These are phyloP conservation scores for Melanchra persicariae DNA, from an alignment of 2,888 invertebrate genomes.

Conservation along the genomic window DNA sequence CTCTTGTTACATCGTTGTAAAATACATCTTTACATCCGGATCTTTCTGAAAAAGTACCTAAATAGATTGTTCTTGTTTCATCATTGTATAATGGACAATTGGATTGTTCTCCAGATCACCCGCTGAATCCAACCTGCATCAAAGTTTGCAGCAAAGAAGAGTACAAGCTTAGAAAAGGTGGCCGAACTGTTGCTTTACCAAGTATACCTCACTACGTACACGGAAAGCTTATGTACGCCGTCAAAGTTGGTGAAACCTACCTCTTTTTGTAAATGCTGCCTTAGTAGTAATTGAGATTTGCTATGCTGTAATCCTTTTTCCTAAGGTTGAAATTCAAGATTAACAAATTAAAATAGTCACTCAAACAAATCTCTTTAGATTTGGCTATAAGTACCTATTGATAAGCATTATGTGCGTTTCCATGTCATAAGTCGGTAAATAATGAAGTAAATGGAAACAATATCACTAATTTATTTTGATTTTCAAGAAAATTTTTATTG, in stretches of 20 bases:
- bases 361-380: neutral
- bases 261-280: constrained; percentile 46
- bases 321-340: constrained; percentile 43
- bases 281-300: constrained; percentile 65
- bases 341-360: neutral
- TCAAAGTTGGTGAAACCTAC: constrained; percentile 80
- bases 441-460: neutral
- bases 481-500: no score
- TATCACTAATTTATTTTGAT: no score
- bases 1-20: neutral
- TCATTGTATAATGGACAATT: neutral
- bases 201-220: constrained; percentile 80
- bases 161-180: constrained; percentile 76
- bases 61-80: neutral
- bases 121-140: constrained; percentile 84
- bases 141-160: constrained; percentile 86
- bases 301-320: constrained; percentile 57
- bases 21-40: no score
- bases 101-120: constrained; percentile 74
- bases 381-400: neutral
- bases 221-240: constrained; percentile 83
- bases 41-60: no score
- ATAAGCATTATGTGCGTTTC: neutral
- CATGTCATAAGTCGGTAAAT: neutral
- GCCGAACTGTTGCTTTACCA: constrained; percentile 65